Evolutionary conservation across 1,140 invertebrate genomes (phyloP).

Genomic region (Halesus radiatus): DNA sequence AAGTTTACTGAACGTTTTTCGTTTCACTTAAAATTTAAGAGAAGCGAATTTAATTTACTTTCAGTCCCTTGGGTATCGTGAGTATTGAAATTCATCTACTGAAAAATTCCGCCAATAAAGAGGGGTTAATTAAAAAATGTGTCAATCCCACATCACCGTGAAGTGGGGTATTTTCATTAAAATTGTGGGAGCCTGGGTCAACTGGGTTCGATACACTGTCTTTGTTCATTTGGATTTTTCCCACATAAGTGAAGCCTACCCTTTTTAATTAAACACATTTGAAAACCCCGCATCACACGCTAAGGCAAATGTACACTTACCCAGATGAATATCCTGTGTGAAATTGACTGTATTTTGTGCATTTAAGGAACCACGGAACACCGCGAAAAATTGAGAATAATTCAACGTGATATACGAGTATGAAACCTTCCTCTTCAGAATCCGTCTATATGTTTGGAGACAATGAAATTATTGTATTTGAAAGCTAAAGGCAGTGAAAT

Average conservation of each 20-base stretch:
- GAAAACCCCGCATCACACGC: background rate
- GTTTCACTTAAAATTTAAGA: constrained; percentile 4
- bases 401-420: too few relatives aligned
- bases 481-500: too few relatives aligned
- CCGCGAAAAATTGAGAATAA: too few relatives aligned
- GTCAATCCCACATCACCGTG: constrained; percentile 48
- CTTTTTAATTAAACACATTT: constrained; percentile 3
- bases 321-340: too few relatives aligned
- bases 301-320: too few relatives aligned
- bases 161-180: constrained; percentile 25
- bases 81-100: constrained; percentile 46
- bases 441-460: too few relatives aligned
- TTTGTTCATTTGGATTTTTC: background rate
- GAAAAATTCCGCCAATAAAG: constrained; percentile 21
- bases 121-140: constrained; percentile 51
- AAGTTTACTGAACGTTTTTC: background rate
- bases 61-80: constrained; percentile 24
- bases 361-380: too few relatives aligned
- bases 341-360: too few relatives aligned
- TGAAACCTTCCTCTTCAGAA: too few relatives aligned
- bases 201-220: constrained; percentile 5
- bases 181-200: background rate
- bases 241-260: background rate
- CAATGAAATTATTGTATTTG: too few relatives aligned
- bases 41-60: constrained; percentile 49